Percentiles rank a stretch among this genome's conserved stretches.
These are phyloP conservation scores for Scaptodrosophila lebanonensis DNA, from an alignment of 1,140 invertebrate genomes.

Conservation along the genomic window DNA sequence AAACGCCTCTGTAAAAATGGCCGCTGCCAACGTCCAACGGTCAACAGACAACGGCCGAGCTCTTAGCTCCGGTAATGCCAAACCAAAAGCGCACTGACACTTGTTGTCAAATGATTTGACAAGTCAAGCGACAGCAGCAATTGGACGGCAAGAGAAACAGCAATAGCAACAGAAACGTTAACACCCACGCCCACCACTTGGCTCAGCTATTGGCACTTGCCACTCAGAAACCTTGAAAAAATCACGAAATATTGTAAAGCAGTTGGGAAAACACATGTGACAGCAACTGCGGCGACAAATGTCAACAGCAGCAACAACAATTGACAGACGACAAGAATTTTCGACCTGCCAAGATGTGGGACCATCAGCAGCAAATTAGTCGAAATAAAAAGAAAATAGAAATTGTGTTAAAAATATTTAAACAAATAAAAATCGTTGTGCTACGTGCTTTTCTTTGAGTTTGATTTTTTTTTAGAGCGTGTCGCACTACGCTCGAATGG, in stretches of 20 bases:
- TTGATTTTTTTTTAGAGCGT: constrained; percentile 64
- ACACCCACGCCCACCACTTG: constrained; percentile 51
- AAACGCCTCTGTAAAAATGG: constrained; percentile 62
- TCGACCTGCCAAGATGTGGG: constrained; percentile 40
- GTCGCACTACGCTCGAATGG: constrained; percentile 43
- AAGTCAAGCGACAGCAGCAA: constrained; percentile 30
- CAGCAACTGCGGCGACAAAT: constrained; percentile 60
- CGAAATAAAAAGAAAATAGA: constrained; percentile 21
- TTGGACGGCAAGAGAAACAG: no score
- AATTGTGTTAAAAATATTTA: constrained; percentile 59
- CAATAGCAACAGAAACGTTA: no score
- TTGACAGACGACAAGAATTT: constrained; percentile 58
- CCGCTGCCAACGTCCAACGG: constrained; percentile 4
- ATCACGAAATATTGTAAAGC: constrained; percentile 63
- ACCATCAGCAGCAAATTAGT: constrained; percentile 58
- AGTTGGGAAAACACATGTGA: constrained; percentile 4
- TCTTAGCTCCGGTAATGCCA: neutral
- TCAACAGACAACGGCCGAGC: neutral
- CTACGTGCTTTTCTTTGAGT: constrained; percentile 69
- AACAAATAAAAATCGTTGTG: constrained; percentile 68
- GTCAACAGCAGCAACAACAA: constrained; percentile 57
- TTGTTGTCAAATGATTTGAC: constrained; percentile 66
- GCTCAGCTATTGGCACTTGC: constrained; percentile 61
- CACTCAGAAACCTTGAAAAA: constrained; percentile 70
- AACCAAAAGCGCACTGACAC: constrained; percentile 41